phyloP scores from a whole-genome alignment of 2,113 vertebrate genomes.

The Herpetotheres cachinnans region DNA sequence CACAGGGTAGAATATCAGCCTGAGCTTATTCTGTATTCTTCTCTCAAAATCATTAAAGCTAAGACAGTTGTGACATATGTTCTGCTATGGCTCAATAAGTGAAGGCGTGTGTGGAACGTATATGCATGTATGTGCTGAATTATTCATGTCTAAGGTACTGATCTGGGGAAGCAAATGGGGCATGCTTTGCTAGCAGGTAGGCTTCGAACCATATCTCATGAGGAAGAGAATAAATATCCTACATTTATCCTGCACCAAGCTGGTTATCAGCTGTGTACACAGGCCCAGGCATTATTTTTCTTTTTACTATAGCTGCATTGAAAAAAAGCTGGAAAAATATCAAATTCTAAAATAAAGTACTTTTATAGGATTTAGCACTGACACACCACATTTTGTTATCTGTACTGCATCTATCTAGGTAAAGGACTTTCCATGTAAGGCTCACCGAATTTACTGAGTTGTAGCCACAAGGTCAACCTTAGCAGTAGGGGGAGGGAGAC shows the following conservation, averaged over 20 bases:
- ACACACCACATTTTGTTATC: not conserved
- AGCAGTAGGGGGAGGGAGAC: not conserved
- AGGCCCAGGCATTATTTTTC: not conserved
- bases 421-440: not conserved
- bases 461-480: not conserved
- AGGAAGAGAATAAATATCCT: not conserved
- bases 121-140: not conserved
- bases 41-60: constrained; percentile 52
- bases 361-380: not conserved
- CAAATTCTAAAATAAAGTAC: not conserved
- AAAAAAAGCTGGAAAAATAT: not conserved
- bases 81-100: constrained; percentile 30
- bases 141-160: constrained; percentile 6
- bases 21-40: constrained; percentile 17
- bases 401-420: not conserved
- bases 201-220: not conserved
- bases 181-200: not conserved
- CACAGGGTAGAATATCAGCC: constrained; percentile 49
- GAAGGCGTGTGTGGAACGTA: not conserved
- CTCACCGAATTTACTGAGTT: not conserved
- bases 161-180: not conserved
- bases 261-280: not conserved
- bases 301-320: not conserved
- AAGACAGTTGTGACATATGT: constrained; percentile 54
- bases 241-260: not conserved